Base-by-base conservation (phyloP, 2,888 invertebrate species). In the Drosophila koepferae region DNA sequence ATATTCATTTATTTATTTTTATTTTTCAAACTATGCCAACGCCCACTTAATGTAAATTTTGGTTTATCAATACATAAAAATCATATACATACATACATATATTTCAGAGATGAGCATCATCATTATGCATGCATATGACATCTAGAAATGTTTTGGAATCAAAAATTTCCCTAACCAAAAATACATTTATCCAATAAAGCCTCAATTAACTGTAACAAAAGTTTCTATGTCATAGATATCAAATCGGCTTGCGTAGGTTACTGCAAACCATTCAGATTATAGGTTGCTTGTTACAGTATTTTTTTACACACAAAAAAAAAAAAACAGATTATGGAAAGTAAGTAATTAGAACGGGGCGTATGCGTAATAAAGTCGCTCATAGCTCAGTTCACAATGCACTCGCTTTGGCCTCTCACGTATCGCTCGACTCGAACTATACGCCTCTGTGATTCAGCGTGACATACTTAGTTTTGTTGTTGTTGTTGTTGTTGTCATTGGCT, bases 361-460 rank as follows among this genome's bases (percentile, higher is more conserved):
- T 76, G 72, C 63, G 63, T 58, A 59, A 55, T 44, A 38, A 31
- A 64, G 65, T 58, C 41, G 65, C 65, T 44, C 51, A 56, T 62
- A 51, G 56, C 61, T 61, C 55, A 59, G 51, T 23, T 46, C 59
- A 38, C 48, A 41, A 43, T 63, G 23, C 41, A 59, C 63, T 63
- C 51, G 28, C 44, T n/a, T 31, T 62, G 20, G 38, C 55, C 63
- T 63, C 58, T 59, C 46, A 40, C 48, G 36, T 56, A 55, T 66
- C 63, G 66, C 54, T 54, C 41, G 54, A 49, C 55, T 51, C 60
- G 60, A 67, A 55, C 69, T 67, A 56, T 80, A 82, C 86, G 82
- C 80, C 85, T 88, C 82, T 82, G 80, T 82, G 82, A 85, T 88
- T 82, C 86, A 85, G 83, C 63, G 63, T 82, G 82, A 82, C 82